Percentiles rank a stretch among this genome's conserved stretches.
phyloP scores from a whole-genome alignment of 2,113 vertebrate species.

The Colossoma macropomum region DNA sequence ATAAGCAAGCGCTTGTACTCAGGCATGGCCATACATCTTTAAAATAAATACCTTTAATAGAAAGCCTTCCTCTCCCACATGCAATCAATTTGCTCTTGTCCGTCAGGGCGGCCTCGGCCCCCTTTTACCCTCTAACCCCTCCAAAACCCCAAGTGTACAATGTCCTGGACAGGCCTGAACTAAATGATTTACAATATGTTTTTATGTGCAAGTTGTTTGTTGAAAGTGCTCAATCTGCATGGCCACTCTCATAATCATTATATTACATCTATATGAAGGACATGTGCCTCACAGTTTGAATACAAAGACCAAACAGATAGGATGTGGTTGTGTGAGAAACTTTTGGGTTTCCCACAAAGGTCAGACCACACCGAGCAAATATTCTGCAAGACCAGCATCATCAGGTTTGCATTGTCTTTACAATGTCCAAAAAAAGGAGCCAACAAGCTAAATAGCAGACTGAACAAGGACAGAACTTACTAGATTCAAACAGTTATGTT shows the following conservation, averaged over 20 bases:
- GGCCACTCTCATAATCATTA: slow-evolving; percentile 2
- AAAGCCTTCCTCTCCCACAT: slow-evolving; percentile 69
- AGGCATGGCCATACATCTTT: slow-evolving; percentile 60
- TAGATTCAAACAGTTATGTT: not conserved
- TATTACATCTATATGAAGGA: not conserved
- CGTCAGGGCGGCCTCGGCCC: slow-evolving; percentile 72
- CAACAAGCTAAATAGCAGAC: too few relatives aligned
- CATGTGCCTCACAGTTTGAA: not conserved
- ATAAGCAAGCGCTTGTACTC: slow-evolving; percentile 55
- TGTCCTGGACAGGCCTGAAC: slow-evolving; percentile 25
- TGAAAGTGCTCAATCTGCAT: slow-evolving; percentile 1
- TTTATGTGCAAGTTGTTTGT: slow-evolving; percentile 24
- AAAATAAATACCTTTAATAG: slow-evolving; percentile 62
- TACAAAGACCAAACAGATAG: not conserved
- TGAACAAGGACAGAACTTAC: too few relatives aligned
- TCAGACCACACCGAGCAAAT: not conserved
- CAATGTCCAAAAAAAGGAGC: too few relatives aligned
- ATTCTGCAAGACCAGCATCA: too few relatives aligned
- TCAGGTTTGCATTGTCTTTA: too few relatives aligned
- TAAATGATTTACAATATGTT: slow-evolving; percentile 45
- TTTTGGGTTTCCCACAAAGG: not conserved
- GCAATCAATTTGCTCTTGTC: slow-evolving; percentile 77
- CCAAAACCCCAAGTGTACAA: slow-evolving; percentile 59
- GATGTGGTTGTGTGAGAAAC: not conserved
- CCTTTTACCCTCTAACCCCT: slow-evolving; percentile 70